These are phyloP conservation scores for Thunnus thynnus DNA, from an alignment of 2,113 vertebrate species.

Conservation along the genomic window DNA sequence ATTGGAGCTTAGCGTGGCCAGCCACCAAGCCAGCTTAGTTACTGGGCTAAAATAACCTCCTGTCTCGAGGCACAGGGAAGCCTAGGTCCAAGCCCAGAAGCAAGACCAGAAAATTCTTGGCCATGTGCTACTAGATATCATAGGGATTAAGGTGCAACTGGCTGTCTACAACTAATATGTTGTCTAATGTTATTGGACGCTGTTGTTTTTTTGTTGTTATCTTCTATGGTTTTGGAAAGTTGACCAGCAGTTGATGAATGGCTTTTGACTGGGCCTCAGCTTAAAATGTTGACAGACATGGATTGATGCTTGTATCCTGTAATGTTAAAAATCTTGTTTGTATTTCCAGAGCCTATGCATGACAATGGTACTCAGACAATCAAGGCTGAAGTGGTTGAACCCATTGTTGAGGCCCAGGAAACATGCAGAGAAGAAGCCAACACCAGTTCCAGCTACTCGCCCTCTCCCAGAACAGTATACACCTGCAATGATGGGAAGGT, in stretches of 20 bases:
- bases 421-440: slow-evolving; percentile 87
- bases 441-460: slow-evolving; percentile 88
- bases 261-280: not conserved
- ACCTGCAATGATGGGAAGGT: slow-evolving; percentile 89
- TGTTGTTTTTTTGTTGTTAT: not conserved
- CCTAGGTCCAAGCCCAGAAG: slow-evolving; percentile 21
- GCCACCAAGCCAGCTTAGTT: slow-evolving; percentile 81
- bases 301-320: not conserved
- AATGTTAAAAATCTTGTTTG: slow-evolving; percentile 24
- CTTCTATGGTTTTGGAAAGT: not conserved
- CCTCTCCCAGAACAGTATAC: slow-evolving; percentile 86
- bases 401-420: slow-evolving; percentile 85
- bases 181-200: not conserved
- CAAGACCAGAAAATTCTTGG: not conserved
- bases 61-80: slow-evolving; percentile 59
- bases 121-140: not conserved
- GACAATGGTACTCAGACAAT: slow-evolving; percentile 90
- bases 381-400: slow-evolving; percentile 87
- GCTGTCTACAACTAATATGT: not conserved
- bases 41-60: slow-evolving; percentile 78
- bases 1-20: slow-evolving; percentile 78
- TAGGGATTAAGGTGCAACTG: not conserved
- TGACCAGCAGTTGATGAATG: not conserved
- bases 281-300: not conserved
- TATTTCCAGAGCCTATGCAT: slow-evolving; percentile 86